Conservation (phyloP, 1,140 invertebrate species). For the Brachionus rotundiformis region DNA sequence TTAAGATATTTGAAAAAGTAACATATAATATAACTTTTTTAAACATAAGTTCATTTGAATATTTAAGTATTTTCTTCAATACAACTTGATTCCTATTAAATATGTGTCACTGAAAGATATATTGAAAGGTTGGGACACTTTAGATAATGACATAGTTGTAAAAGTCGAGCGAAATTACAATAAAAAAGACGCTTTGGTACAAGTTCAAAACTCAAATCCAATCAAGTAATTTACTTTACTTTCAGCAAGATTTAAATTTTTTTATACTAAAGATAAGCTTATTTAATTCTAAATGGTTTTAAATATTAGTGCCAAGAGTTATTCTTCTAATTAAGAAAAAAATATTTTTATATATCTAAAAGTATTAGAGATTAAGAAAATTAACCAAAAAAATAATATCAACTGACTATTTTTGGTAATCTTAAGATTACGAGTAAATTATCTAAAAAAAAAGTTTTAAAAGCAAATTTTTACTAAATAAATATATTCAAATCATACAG, state of each 20-base stretch:
- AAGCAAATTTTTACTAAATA: too few relatives aligned
- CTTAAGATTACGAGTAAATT: too few relatives aligned
- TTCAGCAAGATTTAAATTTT: neutral
- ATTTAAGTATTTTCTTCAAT: conserved; percentile 23
- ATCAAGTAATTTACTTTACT: neutral
- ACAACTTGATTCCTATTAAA: neutral
- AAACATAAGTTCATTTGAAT: neutral
- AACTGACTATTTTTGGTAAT: too few relatives aligned
- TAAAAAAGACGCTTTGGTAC: conserved; percentile 31
- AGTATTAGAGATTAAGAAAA: too few relatives aligned
- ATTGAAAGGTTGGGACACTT: neutral
- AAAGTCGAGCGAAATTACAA: conserved; percentile 26
- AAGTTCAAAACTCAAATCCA: neutral
- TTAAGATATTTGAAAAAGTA: conserved; percentile 37
- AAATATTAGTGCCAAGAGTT: too few relatives aligned
- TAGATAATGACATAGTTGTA: neutral
- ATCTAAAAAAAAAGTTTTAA: too few relatives aligned
- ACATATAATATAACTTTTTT: neutral
- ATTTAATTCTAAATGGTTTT: too few relatives aligned
- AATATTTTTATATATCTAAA: too few relatives aligned
- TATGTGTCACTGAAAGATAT: conserved; percentile 10
- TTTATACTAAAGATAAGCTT: too few relatives aligned
- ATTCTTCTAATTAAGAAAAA: too few relatives aligned
- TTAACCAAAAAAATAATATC: too few relatives aligned
- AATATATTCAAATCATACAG: too few relatives aligned